Percentiles rank a stretch among this genome's conserved stretches.
These are phyloP conservation scores for Pterocles burchelli DNA, from an alignment of 2,113 vertebrate species.

Conservation along the genomic window DNA sequence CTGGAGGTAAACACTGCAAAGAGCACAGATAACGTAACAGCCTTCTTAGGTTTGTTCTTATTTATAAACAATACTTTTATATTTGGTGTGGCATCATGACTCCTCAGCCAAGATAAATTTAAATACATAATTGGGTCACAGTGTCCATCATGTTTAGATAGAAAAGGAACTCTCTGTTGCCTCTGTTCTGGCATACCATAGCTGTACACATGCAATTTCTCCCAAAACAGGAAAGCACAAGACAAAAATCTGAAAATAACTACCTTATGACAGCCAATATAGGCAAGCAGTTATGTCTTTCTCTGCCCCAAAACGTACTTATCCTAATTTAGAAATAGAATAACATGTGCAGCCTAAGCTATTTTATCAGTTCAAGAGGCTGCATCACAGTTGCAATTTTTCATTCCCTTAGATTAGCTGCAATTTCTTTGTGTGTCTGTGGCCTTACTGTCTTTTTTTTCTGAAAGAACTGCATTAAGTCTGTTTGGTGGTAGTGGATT, in stretches of 20 bases:
- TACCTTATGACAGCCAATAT: background rate
- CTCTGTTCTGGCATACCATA: background rate
- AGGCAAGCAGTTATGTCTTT: background rate
- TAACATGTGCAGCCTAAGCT: background rate
- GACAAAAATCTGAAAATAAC: background rate
- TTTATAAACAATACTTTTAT: background rate
- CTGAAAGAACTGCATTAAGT: background rate
- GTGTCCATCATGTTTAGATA: background rate
- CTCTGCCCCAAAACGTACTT: background rate
- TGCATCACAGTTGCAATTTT: background rate
- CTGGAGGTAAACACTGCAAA: conserved; percentile 94
- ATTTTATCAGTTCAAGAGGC: background rate
- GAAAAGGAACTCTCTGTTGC: background rate
- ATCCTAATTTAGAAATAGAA: background rate
- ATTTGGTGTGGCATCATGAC: background rate
- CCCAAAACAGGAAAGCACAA: background rate
- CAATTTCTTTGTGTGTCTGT: background rate
- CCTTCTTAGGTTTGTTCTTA: conserved; percentile 85
- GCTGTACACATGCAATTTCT: background rate
- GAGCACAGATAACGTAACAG: conserved; percentile 81
- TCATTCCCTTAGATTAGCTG: background rate
- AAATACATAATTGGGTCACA: background rate
- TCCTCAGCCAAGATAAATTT: background rate
- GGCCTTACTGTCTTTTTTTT: background rate
- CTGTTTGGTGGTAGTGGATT: rapidly evolving